A percentile compares a stretch with the other conserved stretches of the same genome.
These are phyloP conservation scores for Saguinus imperator DNA, from an alignment of 2,113 vertebrate genomes.

Conservation along the genomic window DNA sequence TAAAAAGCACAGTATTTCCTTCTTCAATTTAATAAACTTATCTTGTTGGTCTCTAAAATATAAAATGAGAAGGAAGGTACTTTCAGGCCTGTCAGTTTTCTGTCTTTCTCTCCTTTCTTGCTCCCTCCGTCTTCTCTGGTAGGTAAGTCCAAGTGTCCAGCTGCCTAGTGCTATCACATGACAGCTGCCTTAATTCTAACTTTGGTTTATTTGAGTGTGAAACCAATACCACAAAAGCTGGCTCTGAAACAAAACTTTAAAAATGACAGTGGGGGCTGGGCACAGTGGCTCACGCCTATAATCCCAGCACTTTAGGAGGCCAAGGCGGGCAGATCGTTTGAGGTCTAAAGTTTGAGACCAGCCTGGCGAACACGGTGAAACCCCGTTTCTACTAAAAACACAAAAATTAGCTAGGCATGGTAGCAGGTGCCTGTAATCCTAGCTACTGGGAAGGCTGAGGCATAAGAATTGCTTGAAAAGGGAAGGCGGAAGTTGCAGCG, in stretches of 20 bases:
- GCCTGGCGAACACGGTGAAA: no score
- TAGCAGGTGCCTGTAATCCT: no score
- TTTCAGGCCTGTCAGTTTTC: background rate
- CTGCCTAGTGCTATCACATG: background rate
- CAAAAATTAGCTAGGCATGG: no score
- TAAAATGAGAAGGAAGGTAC: background rate
- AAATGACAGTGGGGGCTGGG: background rate
- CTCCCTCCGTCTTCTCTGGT: background rate
- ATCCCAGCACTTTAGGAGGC: no score
- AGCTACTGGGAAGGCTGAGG: no score
- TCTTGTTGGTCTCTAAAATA: background rate
- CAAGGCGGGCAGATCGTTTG: no score
- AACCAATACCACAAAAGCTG: background rate
- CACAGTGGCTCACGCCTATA: no score
- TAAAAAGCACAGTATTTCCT: background rate
- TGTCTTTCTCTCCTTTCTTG: background rate
- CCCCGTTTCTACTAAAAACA: no score
- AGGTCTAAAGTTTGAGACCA: no score
- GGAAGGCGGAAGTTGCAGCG: no score
- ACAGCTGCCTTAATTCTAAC: background rate
- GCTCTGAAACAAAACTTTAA: constrained; percentile 1
- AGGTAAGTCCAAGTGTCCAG: background rate
- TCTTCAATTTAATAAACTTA: background rate
- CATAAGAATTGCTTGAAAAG: no score
- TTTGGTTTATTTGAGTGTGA: background rate